Base-by-base conservation (phyloP, 2,888 invertebrate species). In the Orthosia incerta region DNA sequence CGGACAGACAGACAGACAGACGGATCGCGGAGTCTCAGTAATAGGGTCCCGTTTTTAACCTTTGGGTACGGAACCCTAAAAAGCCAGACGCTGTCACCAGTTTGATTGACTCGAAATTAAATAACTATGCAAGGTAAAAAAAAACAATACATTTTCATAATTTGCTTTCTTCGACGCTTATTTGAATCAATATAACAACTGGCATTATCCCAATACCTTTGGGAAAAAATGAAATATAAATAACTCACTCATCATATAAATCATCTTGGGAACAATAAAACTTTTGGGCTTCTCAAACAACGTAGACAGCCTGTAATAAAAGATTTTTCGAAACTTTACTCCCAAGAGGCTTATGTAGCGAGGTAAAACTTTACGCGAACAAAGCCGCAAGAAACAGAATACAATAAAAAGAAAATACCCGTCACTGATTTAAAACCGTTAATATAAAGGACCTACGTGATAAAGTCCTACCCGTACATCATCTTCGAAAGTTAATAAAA, bases 261-360 rank as follows among this genome's bases (percentile, higher is more conserved):
- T 15, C 23, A 20, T 31, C 61, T 39, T 5, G 70, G 46, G 51
- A 62, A 57, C 62, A 23, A 76, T 76, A 70, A 62, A 69, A 56
- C 3, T 51, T 1, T 18, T 15, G 12, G 23, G 23, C 23, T 51
- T 51, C 15, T 26, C 23, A 31, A n/a, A 60, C 13, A 39, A 48
- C 51, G 23, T 18, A 46, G 50, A 51, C 13, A 31, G 15, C 51
- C 31, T 15, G 13, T 51, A n/a, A 57, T 48, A 79, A 72, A 79
- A 76, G 15, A 51, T 23, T 39, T 64, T 51, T 76, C 20, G 20
- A 62, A 78, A 65, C 51, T 78, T 56, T 7, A 20, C 13, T 13
- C 56, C 46, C 64, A 56, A 20, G 61, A 53, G 64, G 20, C 15
- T 71, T 31, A 61, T 56, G 26, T 20, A 31, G 13, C 15, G 61